A percentile compares a stretch with the other conserved stretches of the same genome.
Conservation (phyloP, 2,797 vertebrate genomes). For the Molossus alvarezi region DNA sequence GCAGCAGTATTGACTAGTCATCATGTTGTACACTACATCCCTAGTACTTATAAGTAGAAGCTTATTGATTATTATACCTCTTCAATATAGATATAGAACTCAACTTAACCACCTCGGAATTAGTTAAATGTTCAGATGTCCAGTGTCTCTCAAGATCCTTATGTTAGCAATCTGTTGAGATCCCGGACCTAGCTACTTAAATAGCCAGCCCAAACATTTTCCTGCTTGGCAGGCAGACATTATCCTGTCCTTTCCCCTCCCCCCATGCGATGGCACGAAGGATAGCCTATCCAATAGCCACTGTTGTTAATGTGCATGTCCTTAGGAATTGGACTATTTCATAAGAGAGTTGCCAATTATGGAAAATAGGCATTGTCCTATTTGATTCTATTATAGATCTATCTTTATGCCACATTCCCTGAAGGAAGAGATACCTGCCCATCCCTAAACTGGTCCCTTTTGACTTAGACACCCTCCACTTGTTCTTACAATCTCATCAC, state of each 20-base stretch:
- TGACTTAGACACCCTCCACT: neutral
- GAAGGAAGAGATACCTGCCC: conserved; percentile 18
- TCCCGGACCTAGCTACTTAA: neutral
- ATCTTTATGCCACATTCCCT: neutral
- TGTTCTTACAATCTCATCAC: neutral
- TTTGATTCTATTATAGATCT: neutral
- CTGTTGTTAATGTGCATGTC: neutral
- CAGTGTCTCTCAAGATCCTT: neutral
- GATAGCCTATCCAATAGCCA: neutral
- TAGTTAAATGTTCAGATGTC: neutral
- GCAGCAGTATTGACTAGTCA: neutral
- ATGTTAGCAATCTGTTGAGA: neutral
- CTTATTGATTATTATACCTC: neutral
- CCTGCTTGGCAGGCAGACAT: neutral
- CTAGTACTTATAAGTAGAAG: neutral
- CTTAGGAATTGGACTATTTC: neutral
- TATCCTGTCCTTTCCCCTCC: neutral
- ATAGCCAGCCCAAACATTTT: neutral
- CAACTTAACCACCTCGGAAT: neutral
- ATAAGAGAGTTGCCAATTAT: neutral
- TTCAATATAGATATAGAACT: neutral
- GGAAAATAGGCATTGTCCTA: neutral
- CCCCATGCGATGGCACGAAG: neutral
- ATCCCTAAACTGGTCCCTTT: neutral
- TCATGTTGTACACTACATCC: neutral